Evolutionary conservation across 2,797 vertebrate species (phyloP).

Genomic region (Neomorphus geoffroyi): DNA sequence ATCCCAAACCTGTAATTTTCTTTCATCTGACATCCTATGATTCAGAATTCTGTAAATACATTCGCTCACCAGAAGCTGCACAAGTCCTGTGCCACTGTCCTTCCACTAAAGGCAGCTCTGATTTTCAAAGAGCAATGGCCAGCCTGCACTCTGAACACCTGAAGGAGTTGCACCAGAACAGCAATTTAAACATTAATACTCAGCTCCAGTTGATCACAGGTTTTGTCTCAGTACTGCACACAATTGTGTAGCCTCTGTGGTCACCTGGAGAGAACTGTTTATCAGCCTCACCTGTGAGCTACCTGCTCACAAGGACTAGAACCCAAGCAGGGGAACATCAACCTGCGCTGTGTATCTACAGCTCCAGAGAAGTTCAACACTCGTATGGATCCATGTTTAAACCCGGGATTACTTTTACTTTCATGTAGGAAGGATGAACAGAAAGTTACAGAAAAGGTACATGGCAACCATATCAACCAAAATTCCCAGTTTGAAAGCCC

Average conservation of each 20-base stretch:
- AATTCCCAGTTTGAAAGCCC: background rate
- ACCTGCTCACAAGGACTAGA: background rate
- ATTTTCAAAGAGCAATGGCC: background rate
- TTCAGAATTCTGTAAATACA: background rate
- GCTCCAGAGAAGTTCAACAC: background rate
- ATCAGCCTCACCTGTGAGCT: background rate
- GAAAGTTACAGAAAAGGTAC: background rate
- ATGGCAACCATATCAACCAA: background rate
- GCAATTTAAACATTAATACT: background rate
- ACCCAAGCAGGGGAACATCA: background rate
- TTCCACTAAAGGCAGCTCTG: background rate
- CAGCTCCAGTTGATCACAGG: background rate
- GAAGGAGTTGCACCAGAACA: background rate
- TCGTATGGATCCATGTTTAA: background rate
- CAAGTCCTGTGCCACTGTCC: background rate
- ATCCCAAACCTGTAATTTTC: background rate
- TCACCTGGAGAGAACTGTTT: background rate
- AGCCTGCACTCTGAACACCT: background rate
- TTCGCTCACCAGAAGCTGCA: no score
- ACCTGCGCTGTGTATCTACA: accelerated
- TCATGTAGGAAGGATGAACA: background rate
- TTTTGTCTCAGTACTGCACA: background rate
- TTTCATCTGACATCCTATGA: background rate
- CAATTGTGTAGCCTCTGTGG: background rate
- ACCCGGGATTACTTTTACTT: background rate